Percentiles rank a stretch among this genome's conserved stretches.
phyloP scores from a whole-genome alignment of 2,113 vertebrate species.

The Microcebus tavaratra region DNA sequence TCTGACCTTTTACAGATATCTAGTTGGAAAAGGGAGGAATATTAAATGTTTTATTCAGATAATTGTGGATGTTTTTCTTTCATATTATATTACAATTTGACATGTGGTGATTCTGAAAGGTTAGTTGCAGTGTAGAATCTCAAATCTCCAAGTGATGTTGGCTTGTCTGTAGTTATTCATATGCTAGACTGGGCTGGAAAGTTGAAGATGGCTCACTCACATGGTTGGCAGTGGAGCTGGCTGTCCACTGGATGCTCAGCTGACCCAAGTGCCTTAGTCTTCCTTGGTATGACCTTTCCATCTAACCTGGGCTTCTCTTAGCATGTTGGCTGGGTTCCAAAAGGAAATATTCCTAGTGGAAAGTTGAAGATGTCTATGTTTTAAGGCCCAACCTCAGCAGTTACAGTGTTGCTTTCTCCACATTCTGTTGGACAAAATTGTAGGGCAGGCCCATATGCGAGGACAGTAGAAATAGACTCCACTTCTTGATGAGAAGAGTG shows the following conservation, averaged over 20 bases:
- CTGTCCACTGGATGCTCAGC: background rate
- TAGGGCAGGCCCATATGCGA: background rate
- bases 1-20: background rate
- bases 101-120: background rate
- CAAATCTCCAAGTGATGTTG: background rate
- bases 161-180: background rate
- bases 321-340: background rate
- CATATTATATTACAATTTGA: slow-evolving; percentile 3
- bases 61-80: background rate
- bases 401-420: background rate
- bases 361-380: background rate
- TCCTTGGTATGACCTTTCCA: background rate
- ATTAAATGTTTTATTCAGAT: slow-evolving; percentile 14
- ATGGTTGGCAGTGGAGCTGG: background rate
- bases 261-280: background rate
- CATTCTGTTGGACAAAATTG: background rate
- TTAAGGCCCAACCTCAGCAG: background rate
- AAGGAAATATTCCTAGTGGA: background rate
- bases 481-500: background rate
- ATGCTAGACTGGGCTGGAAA: background rate
- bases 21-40: background rate
- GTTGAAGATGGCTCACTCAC: background rate
- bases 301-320: background rate
- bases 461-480: background rate
- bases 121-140: background rate